A percentile compares a stretch with the other conserved stretches of the same genome.
Conservation (phyloP, 2,888 invertebrate genomes). For the Drosophila demipolita region DNA sequence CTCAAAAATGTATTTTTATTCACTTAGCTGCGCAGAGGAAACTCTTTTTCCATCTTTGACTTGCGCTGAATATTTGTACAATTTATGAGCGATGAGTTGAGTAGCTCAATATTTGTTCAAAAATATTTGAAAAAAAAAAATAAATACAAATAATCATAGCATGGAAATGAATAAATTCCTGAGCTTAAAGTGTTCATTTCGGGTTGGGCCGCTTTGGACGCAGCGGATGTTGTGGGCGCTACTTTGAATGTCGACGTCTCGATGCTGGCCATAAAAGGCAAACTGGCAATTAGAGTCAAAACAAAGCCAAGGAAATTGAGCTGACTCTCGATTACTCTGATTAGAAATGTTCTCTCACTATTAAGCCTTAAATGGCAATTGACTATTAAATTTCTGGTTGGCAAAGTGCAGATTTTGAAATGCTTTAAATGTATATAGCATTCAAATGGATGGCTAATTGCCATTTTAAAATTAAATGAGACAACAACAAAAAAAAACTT, state of each 20-base stretch:
- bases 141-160: slow-evolving; percentile 12
- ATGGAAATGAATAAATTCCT: slow-evolving; percentile 47
- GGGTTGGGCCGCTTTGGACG: slow-evolving; percentile 53
- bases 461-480: slow-evolving; percentile 20
- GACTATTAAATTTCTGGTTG: slow-evolving; percentile 9
- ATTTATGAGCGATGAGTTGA: slow-evolving; percentile 32
- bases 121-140: not conserved
- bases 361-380: slow-evolving; percentile 33
- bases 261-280: slow-evolving; percentile 62
- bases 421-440: not conserved
- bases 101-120: slow-evolving; percentile 45
- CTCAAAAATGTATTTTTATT: slow-evolving; percentile 32
- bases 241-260: slow-evolving; percentile 68
- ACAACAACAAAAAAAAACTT: not conserved
- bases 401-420: slow-evolving; percentile 13
- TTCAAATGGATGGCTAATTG: not conserved
- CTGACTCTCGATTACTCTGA: slow-evolving; percentile 35
- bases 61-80: slow-evolving; percentile 17
- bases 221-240: slow-evolving; percentile 76
- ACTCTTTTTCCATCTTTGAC: slow-evolving; percentile 11
- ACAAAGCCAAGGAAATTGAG: slow-evolving; percentile 42
- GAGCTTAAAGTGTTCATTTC: slow-evolving; percentile 39
- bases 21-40: slow-evolving; percentile 31
- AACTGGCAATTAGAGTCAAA: slow-evolving; percentile 60
- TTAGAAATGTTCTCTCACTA: slow-evolving; percentile 45